Base-by-base conservation (phyloP, 2,888 invertebrate species). In the Glyphotaelius pellucidus region DNA sequence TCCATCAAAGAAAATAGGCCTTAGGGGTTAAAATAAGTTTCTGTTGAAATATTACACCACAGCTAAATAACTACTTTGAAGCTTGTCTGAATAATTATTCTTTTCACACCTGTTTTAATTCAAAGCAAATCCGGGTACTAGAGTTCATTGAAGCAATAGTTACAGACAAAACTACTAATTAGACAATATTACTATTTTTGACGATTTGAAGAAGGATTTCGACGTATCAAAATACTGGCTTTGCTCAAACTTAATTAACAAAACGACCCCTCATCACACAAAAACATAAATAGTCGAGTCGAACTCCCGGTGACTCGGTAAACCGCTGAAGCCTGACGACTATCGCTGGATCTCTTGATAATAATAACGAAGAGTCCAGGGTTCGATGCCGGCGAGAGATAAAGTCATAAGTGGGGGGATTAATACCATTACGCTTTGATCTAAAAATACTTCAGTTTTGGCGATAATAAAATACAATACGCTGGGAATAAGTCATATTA, bases 361-460 rank as follows among this genome's bases (percentile, higher is more conserved):
- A 52, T 88, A 88, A 52, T 88, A 52, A 47, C 88, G 67, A 67
- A 52, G 88, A 88, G 88, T 88, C 88, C 67, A 31, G 30, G 67
- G 88, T 67, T 88, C 88, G 88, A 88, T 88, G 87, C 88, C 88
- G 19, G 88, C 31, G 30, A 31, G 32, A 88, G 88, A 88, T 88
- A 88, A 85, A 88, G 32, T 19, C 11, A 31, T 31, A 52, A 88
- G 88, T 31, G 67, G 32, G 84, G 88, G 88, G 52, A 30, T 87
- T n/a, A 67, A 1, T 32, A 88, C 30, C 1, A 35, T 47, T 9
- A 35, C 7, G 85, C 38, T 67, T 67, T n/a, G 2, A 85, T 11
- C 14, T 9, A 31, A 30, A 87, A 30, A 31, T 15, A 47, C 87
- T 1, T 47, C n/a, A 35, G 42, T n/a, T 86, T 86, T 86, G 86